Percentiles rank a stretch among this genome's conserved stretches.
Evolutionary conservation across 1,140 invertebrate genomes (phyloP).

Genomic region (Lordiphosa stackelbergi): DNA sequence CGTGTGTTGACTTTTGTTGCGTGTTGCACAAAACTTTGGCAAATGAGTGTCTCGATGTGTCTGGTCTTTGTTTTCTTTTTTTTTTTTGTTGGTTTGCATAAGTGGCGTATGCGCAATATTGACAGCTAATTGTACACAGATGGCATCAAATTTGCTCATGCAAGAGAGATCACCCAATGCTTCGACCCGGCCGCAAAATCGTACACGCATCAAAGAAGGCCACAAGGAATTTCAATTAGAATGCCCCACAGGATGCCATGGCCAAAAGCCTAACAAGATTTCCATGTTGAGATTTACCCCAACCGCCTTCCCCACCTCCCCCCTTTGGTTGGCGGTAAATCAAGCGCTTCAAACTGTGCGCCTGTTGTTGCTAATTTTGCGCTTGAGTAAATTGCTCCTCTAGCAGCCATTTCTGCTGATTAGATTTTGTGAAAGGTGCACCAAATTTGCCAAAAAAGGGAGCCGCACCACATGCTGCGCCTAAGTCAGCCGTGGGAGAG

Average conservation of each 20-base stretch:
- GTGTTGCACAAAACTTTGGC: conserved; percentile 64
- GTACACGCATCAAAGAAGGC: conserved; percentile 24
- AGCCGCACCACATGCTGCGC: conserved; percentile 67
- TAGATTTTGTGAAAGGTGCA: conserved; percentile 73
- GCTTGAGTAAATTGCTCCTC: conserved; percentile 67
- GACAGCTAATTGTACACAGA: conserved; percentile 70
- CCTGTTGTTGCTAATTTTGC: conserved; percentile 64
- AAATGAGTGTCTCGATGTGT: conserved; percentile 61
- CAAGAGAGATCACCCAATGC: conserved; percentile 22
- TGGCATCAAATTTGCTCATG: conserved; percentile 68
- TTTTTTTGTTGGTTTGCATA: conserved; percentile 40
- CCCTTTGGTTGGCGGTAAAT: conserved; percentile 40
- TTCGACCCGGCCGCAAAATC: neutral
- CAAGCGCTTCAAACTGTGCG: conserved; percentile 44
- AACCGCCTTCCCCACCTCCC: neutral
- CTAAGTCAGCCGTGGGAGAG: conserved; percentile 1
- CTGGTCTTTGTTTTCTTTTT: conserved; percentile 41
- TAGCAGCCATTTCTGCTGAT: conserved; percentile 53
- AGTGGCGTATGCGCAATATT: conserved; percentile 70
- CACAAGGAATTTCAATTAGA: conserved; percentile 61
- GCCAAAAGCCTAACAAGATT: conserved; percentile 55
- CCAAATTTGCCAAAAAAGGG: conserved; percentile 74
- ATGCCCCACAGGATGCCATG: conserved; percentile 51
- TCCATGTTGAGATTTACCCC: conserved; percentile 46
- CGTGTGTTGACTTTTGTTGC: conserved; percentile 66